Base-by-base conservation (phyloP, 2,888 invertebrate species). In the Leptopterna dolabrata region DNA sequence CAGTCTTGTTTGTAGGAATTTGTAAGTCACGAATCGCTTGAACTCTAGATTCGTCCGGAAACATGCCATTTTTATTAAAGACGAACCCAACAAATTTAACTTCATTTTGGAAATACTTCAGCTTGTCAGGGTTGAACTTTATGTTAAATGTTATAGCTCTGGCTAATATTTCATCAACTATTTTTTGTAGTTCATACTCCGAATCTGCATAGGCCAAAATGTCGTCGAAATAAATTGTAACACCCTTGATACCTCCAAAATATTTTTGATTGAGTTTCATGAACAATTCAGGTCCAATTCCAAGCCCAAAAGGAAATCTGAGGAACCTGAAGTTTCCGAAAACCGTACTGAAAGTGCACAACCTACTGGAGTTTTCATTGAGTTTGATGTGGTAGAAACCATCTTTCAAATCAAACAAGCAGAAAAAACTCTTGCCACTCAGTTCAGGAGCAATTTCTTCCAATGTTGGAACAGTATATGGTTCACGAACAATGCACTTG, bases 401-500 rank as follows among this genome's bases (percentile, higher is more conserved):
- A 29, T 81, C 81, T 24, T 81, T 81, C 24, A 81, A 47, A 9
- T 81, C 81, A 29, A 47, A 55, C 55, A 81, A n/a, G n/a, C 51
- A 51, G 30, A 81, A 81, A n/a, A 0, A 81, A 11, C n/a, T 47
- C 24, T 84, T 84, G 0, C 86, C 88, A 87, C 87, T 80, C 88
- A 89, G 73, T 85, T 89, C 87, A 85, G 88, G 78, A 82, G 88
- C 36, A 82, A 90, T 70, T 83, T 89, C 90, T 70, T 91, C 88
- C 76, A 90, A 73, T 88, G 89, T 89, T 55, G 90, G 88, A 19
- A 90, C 90, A 41, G 88, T 76, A 86, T 89, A 88, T 76, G 89
- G 88, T 87, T 90, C 86, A 85, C 89, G 70, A 82, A 87, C 81
- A 73, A 90, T 83, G 55, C 84, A 76, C 88, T 90, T 89, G 87